A percentile compares a stretch with the other conserved stretches of the same genome.
Conservation (phyloP, 2,888 invertebrate species). For the Polylopha cassiicola region DNA sequence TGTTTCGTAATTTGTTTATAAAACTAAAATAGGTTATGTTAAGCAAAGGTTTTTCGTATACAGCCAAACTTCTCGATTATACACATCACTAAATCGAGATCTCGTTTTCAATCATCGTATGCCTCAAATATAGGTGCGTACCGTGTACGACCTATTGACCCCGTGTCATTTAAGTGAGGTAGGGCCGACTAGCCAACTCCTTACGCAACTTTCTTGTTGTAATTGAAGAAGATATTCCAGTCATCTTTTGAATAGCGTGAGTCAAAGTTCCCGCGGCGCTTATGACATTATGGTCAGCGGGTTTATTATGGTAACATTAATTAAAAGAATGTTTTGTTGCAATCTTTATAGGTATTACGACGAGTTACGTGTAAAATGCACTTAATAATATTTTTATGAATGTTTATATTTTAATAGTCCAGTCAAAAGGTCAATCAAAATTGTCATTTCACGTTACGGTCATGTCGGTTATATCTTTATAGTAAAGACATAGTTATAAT, state of each 20-base stretch:
- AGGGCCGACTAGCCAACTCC: slow-evolving; percentile 38
- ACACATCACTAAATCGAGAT: slow-evolving; percentile 1
- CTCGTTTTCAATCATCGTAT: background rate
- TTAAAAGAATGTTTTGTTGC: slow-evolving; percentile 1
- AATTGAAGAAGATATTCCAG: slow-evolving; percentile 36
- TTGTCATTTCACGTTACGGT: no score
- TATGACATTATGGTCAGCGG: slow-evolving; percentile 31
- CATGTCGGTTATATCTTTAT: no score
- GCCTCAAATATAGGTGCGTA: slow-evolving; percentile 1
- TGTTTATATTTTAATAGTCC: no score
- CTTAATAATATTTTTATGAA: no score
- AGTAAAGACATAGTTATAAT: slow-evolving; percentile 3
- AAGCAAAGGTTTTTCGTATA: no score
- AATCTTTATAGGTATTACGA: no score
- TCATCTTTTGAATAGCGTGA: slow-evolving; percentile 39
- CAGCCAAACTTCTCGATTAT: background rate
- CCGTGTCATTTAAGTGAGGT: slow-evolving; percentile 43
- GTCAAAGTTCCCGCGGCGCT: slow-evolving; percentile 32
- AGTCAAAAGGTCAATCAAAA: no score
- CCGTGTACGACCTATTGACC: slow-evolving; percentile 29
- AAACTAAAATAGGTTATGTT: no score
- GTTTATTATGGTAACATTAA: slow-evolving; percentile 19
- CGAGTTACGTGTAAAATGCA: no score
- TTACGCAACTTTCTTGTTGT: slow-evolving; percentile 43
- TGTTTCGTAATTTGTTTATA: no score